These are phyloP conservation scores for Gymnothorax reevesii DNA, from an alignment of 2,797 vertebrate species.

Conservation along the genomic window DNA sequence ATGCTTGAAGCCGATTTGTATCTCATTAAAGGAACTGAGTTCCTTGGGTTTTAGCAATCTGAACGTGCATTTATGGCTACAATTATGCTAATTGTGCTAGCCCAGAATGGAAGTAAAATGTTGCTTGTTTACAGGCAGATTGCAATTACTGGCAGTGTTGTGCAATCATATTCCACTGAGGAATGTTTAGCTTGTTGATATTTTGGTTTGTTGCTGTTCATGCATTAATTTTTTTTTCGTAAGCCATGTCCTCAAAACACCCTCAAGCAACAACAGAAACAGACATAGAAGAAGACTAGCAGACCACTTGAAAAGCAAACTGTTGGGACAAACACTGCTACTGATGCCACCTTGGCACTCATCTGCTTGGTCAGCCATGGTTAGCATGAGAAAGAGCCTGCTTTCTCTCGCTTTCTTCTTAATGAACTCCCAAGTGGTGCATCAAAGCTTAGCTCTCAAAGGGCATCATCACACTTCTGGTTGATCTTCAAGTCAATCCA, in stretches of 20 bases:
- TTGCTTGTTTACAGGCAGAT: neutral
- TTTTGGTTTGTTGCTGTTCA: neutral
- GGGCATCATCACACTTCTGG: neutral
- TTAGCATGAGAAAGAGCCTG: neutral
- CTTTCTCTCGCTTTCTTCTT: neutral
- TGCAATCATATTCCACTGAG: constrained; percentile 6
- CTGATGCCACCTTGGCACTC: neutral
- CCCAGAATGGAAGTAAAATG: constrained; percentile 1
- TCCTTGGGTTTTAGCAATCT: neutral
- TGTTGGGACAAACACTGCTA: neutral
- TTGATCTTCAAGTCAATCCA: neutral
- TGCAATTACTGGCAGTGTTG: constrained; percentile 3
- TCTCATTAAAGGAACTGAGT: neutral
- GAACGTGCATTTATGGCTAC: neutral
- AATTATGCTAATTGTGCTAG: neutral
- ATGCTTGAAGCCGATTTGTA: neutral
- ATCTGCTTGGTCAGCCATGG: neutral
- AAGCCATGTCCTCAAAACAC: neutral
- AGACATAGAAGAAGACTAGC: neutral
- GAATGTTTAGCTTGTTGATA: neutral
- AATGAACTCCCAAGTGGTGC: neutral
- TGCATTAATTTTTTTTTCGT: neutral
- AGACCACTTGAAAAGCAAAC: neutral
- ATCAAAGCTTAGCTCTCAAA: neutral
- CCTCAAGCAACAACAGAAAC: neutral